phyloP scores from a whole-genome alignment of 1,140 invertebrate genomes.

The Lerema accius region DNA sequence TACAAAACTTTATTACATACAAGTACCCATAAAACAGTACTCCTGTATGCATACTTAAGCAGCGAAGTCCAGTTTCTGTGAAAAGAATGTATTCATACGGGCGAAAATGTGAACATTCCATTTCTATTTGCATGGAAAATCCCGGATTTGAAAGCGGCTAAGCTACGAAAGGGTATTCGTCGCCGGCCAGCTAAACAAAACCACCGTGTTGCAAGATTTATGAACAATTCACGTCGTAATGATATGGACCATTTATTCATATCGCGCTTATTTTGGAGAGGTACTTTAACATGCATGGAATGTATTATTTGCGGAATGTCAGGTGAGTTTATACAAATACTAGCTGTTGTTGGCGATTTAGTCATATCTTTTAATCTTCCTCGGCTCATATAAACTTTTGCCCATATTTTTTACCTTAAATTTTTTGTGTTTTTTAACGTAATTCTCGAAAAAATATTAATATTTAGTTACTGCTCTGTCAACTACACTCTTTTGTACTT shows the following conservation, averaged over 20 bases:
- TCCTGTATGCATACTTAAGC: too few species aligned
- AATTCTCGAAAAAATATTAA: too few species aligned
- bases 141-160: slow-evolving; percentile 55
- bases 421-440: too few species aligned
- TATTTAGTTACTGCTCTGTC: too few species aligned
- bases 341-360: too few species aligned
- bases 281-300: slow-evolving; percentile 37
- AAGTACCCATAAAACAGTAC: too few species aligned
- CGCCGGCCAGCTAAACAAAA: slow-evolving; percentile 63
- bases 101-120: slow-evolving; percentile 17
- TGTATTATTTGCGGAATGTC: slow-evolving; percentile 20
- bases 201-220: slow-evolving; percentile 65
- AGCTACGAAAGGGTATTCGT: slow-evolving; percentile 57
- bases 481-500: too few species aligned
- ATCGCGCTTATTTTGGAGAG: slow-evolving; percentile 52
- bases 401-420: too few species aligned
- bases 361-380: too few species aligned
- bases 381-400: too few species aligned
- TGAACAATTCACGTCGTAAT: slow-evolving; percentile 71
- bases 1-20: too few species aligned
- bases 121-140: slow-evolving; percentile 34
- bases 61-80: slow-evolving; percentile 39
- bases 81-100: slow-evolving; percentile 17
- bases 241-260: slow-evolving; percentile 71
- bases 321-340: neutral